Percentiles rank a stretch among this genome's conserved stretches.
Evolutionary conservation across 2,888 invertebrate genomes (phyloP).

Genomic region (Tinea trinotella): DNA sequence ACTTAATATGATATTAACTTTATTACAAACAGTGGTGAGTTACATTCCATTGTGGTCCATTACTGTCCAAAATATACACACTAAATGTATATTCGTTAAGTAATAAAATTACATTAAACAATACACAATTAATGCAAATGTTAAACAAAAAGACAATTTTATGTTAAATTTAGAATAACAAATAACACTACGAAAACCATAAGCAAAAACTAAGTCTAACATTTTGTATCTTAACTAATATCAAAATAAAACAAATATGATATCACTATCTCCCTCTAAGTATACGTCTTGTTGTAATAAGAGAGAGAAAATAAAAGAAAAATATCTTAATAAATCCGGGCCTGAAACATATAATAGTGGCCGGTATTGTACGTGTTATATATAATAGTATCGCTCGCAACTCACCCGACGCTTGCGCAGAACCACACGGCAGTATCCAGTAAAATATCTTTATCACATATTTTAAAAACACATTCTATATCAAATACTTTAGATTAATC

Average conservation of each 20-base stretch:
- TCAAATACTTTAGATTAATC: not conserved
- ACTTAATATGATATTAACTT: not conserved
- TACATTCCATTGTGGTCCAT: slow-evolving; percentile 36
- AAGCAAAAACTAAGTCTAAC: slow-evolving; percentile 54
- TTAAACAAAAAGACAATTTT: slow-evolving; percentile 37
- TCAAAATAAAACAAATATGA: slow-evolving; percentile 60
- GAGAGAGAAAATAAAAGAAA: slow-evolving; percentile 37
- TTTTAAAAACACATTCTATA: not conserved
- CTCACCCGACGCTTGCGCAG: not conserved
- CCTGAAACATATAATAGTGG: slow-evolving; percentile 71
- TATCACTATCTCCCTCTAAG: slow-evolving; percentile 46
- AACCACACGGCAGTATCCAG: not conserved
- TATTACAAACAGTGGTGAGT: not conserved
- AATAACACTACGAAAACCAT: slow-evolving; percentile 56
- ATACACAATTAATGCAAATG: slow-evolving; percentile 3
- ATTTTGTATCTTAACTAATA: slow-evolving; percentile 43
- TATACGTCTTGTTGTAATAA: slow-evolving; percentile 28
- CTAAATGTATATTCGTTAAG: slow-evolving; percentile 3
- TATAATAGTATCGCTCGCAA: not conserved
- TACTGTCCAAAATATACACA: slow-evolving; percentile 23
- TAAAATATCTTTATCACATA: not conserved
- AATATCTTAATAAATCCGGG: slow-evolving; percentile 58
- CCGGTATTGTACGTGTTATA: slow-evolving; percentile 28
- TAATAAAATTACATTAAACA: slow-evolving; percentile 1
- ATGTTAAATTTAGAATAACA: slow-evolving; percentile 67